These are phyloP conservation scores for Eremobia ochroleuca DNA, from an alignment of 2,888 invertebrate species.

Conservation along the genomic window DNA sequence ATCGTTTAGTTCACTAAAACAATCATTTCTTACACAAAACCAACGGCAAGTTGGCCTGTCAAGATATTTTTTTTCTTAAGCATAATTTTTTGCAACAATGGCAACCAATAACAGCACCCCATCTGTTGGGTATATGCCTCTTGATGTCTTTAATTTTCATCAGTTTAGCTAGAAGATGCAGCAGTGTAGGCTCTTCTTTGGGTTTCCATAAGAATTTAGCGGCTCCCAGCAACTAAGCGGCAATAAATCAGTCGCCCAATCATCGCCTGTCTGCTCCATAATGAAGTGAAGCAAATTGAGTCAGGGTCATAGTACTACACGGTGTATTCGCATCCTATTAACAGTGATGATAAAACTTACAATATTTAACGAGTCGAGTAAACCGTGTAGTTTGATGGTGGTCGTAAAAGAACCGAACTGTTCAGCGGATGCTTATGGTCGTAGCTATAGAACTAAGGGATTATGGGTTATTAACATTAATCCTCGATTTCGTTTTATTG, in stretches of 20 bases:
- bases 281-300: conserved; percentile 70
- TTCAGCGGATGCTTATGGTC: conserved; percentile 21
- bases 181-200: neutral
- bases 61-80: conserved; percentile 2
- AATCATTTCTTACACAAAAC: neutral
- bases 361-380: conserved; percentile 52
- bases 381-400: conserved; percentile 37
- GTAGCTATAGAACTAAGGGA: conserved; percentile 11
- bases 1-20: neutral
- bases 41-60: too few species aligned
- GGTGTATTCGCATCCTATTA: conserved; percentile 63
- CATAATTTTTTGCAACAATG: neutral
- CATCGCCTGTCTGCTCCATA: conserved; percentile 46
- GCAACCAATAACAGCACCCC: neutral
- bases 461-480: conserved; percentile 44
- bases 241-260: conserved; percentile 22
- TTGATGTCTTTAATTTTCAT: neutral
- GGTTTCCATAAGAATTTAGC: neutral
- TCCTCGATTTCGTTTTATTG: conserved; percentile 7
- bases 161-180: neutral
- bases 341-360: conserved; percentile 49
- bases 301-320: conserved; percentile 75
- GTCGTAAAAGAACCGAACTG: conserved; percentile 36
- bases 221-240: neutral
- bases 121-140: neutral